phyloP scores from a whole-genome alignment of 2,888 invertebrate genomes.

The Phaonia tiefii region DNA sequence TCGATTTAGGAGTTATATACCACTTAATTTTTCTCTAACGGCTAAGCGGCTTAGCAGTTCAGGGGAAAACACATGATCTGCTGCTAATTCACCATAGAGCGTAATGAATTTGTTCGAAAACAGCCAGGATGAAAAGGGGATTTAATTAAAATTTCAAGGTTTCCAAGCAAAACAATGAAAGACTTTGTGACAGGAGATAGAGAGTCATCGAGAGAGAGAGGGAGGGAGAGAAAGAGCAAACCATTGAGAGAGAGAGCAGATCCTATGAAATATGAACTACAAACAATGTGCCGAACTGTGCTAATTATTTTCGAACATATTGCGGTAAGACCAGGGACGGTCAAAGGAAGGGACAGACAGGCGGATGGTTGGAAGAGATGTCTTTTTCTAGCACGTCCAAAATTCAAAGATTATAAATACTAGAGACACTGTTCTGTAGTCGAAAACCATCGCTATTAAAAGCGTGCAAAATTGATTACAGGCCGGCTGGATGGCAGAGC shows the following conservation, averaged over 20 bases:
- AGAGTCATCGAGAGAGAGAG: no score
- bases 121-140: not conserved
- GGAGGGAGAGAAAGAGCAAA: no score
- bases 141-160: constrained; percentile 49
- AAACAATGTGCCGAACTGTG: constrained; percentile 13
- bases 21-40: constrained; percentile 28
- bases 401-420: constrained; percentile 8
- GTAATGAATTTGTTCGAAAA: constrained; percentile 20
- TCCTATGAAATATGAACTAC: no score
- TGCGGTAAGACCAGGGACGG: constrained; percentile 45
- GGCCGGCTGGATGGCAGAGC: constrained; percentile 11
- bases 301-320: constrained; percentile 53
- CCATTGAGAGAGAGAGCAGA: no score
- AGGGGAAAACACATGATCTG: constrained; percentile 18
- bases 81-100: constrained; percentile 37
- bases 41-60: not conserved
- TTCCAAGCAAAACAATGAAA: constrained; percentile 1
- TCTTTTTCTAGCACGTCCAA: constrained; percentile 5
- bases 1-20: not conserved
- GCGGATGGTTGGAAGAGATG: not conserved
- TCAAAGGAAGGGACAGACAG: not conserved
- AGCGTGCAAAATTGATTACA: constrained; percentile 54
- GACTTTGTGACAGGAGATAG: not conserved
- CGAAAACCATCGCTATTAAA: constrained; percentile 32
- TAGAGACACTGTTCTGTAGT: constrained; percentile 4